phyloP scores from a whole-genome alignment of 2,888 invertebrate genomes.

The Spisula solida region DNA sequence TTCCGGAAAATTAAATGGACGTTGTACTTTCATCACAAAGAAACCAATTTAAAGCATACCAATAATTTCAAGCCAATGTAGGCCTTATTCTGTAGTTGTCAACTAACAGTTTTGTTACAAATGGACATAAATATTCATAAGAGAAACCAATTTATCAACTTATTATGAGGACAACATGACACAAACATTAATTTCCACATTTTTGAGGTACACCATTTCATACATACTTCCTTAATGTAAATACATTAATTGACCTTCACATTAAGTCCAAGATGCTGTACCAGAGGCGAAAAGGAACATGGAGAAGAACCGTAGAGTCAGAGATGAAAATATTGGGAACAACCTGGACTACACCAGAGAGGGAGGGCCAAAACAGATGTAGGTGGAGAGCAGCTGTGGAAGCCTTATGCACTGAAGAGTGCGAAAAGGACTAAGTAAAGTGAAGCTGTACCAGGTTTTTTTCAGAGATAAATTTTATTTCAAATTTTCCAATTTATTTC shows the following conservation, averaged over 20 bases:
- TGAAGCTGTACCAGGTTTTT: too few relatives aligned
- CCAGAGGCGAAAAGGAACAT: too few relatives aligned
- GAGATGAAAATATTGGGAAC: too few relatives aligned
- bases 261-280: too few relatives aligned
- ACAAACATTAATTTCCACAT: slow-evolving; percentile 18
- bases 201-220: not conserved
- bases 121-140: slow-evolving; percentile 12
- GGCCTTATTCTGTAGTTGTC: not conserved
- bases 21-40: not conserved
- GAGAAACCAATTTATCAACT: not conserved
- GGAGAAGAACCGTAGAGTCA: too few relatives aligned
- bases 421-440: too few relatives aligned
- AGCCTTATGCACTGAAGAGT: too few relatives aligned
- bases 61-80: not conserved
- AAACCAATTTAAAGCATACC: not conserved
- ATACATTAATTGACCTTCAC: not conserved
- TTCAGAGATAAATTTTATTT: too few relatives aligned
- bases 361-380: too few relatives aligned
- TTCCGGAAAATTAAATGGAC: not conserved
- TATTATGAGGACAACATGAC: slow-evolving; percentile 17
- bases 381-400: too few relatives aligned
- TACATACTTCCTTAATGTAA: not conserved
- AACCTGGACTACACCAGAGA: too few relatives aligned
- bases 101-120: not conserved
- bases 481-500: too few relatives aligned